These are phyloP conservation scores for Agelastica alni DNA, from an alignment of 2,888 invertebrate genomes.

Conservation along the genomic window DNA sequence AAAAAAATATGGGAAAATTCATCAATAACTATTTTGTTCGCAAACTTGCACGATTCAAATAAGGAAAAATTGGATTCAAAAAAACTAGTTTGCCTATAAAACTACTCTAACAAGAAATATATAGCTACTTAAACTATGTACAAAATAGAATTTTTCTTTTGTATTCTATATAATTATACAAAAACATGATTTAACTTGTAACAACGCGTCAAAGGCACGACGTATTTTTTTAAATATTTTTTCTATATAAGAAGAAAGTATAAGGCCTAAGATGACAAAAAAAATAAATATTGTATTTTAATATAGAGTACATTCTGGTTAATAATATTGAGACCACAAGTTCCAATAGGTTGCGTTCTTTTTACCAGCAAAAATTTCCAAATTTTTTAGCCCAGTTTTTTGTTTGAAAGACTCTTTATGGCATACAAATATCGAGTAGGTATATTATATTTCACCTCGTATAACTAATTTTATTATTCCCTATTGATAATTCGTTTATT, in stretches of 20 bases:
- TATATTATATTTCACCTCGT: too few species aligned
- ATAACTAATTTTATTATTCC: too few species aligned
- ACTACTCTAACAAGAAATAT: conserved; percentile 37
- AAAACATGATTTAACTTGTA: conserved; percentile 42
- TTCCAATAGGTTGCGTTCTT: conserved; percentile 17
- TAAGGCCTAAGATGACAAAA: conserved; percentile 20
- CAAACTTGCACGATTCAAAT: too few species aligned
- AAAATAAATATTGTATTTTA: conserved; percentile 21
- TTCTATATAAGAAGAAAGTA: conserved; percentile 14
- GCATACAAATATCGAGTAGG: too few species aligned
- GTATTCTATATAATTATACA: conserved; percentile 49
- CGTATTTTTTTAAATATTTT: conserved; percentile 14
- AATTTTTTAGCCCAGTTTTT: too few species aligned
- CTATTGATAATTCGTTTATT: too few species aligned
- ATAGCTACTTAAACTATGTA: conserved; percentile 36
- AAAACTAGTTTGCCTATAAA: conserved; percentile 32
- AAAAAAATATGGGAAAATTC: too few species aligned
- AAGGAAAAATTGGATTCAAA: too few species aligned
- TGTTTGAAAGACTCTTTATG: neutral
- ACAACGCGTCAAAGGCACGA: conserved; percentile 46
- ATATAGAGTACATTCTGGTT: conserved; percentile 17
- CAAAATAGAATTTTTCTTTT: conserved; percentile 36
- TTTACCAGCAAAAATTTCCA: neutral
- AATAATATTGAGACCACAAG: conserved; percentile 23
- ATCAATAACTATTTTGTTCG: too few species aligned